Percentiles rank a stretch among this genome's conserved stretches.
phyloP scores from a whole-genome alignment of 1,140 invertebrate genomes.

The Uloborus diversus region DNA sequence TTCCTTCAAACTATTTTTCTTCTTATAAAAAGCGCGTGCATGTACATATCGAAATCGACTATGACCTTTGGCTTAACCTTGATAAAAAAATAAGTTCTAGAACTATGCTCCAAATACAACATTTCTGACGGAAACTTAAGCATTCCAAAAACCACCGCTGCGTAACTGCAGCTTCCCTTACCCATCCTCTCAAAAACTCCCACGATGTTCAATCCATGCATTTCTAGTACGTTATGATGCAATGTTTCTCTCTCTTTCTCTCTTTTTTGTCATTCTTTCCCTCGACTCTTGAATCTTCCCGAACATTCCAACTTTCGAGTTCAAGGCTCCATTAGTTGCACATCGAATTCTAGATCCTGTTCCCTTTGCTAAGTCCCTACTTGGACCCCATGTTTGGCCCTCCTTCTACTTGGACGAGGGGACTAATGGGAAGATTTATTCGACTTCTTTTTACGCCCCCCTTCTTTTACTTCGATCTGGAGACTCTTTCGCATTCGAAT shows the following conservation, averaged over 20 bases:
- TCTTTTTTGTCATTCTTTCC: not conserved
- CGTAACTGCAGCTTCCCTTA: constrained; percentile 8
- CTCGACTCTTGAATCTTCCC: not conserved
- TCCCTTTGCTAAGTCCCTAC: not conserved
- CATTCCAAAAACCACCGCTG: not conserved
- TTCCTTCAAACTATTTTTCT: too few species aligned
- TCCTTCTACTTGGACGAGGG: not conserved
- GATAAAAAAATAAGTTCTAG: too few species aligned
- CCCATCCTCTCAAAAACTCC: constrained; percentile 1
- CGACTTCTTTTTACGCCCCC: not conserved
- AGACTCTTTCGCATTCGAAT: not conserved
- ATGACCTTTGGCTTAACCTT: too few species aligned
- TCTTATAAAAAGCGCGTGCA: too few species aligned
- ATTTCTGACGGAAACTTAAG: too few species aligned
- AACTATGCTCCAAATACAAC: too few species aligned
- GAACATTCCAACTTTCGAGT: constrained; percentile 27
- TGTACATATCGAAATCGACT: too few species aligned
- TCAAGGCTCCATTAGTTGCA: constrained; percentile 43
- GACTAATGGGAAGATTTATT: constrained; percentile 28
- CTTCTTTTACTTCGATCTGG: not conserved
- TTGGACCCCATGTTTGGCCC: not conserved
- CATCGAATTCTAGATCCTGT: constrained; percentile 47
- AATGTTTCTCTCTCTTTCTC: not conserved
- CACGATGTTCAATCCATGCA: constrained; percentile 10
- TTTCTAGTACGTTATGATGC: constrained; percentile 5